Base-by-base conservation (phyloP, 1,140 invertebrate genomes). In the Patella vulgata region DNA sequence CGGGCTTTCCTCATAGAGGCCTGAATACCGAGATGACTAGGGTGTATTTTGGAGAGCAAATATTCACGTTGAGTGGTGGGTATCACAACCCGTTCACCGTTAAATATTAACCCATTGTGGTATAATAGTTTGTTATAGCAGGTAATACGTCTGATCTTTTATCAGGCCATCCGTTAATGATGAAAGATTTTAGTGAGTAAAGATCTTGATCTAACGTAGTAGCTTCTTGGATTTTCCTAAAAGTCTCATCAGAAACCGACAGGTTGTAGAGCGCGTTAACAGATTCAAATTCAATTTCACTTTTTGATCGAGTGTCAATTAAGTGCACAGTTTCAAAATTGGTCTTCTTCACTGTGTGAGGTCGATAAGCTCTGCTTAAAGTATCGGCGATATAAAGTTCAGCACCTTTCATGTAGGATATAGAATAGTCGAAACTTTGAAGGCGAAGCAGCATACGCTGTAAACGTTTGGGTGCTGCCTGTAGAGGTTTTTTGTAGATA, bases 1-100 rank as follows among this genome's bases (percentile, higher is more conserved):
- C 78, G 71, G 23, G 85, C 82, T 57, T 46, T 70, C 77, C 68
- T 82, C 83, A 42, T n/a, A 77, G 52, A 80, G 71, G 4, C 85
- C 85, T 58, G 83, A 39, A 75, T 87, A 84, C 28, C 73, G 39
- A 84, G 21, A 23, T 61, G 59, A n/a, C 23, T 9, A 25, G 23
- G 14, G 36, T 66, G 58, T 12, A 61, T 9, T 27, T 31, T 50
- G 5, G 19, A 4, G 0, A 52, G 11, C 8, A 62, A 39, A 17
- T 62, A 36, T 3, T 28, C 12, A n/a, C 57, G n/a, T 28, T 36
- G 14, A 21, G 3, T 43, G 3, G 17, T 33, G 44, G 63, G 62
- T 14, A 65, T 42, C 1, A 66, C 59, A 0, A 62, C 27, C 3
- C 54, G 1, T 14, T 51, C 25, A 1, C 54, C 54, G 31, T 46